Percentiles rank a stretch among this genome's conserved stretches.
Evolutionary conservation across 2,888 invertebrate species (phyloP).

Genomic region (Leucania comma): DNA sequence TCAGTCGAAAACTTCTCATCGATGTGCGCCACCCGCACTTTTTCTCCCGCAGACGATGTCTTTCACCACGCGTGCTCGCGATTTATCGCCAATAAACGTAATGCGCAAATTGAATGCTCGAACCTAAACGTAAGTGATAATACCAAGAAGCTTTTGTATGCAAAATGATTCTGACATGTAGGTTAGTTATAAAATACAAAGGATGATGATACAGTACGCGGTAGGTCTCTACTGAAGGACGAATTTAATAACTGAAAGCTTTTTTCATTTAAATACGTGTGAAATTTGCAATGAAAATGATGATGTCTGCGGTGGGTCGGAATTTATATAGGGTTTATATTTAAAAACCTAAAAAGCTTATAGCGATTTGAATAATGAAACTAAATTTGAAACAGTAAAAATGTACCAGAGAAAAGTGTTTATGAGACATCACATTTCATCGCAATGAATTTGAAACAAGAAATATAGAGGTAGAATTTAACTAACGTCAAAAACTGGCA

Average conservation of each 20-base stretch:
- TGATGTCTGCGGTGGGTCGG: slow-evolving; percentile 39
- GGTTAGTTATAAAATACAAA: slow-evolving; percentile 49
- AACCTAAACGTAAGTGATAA: slow-evolving; percentile 49
- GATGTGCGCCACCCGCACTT: slow-evolving; percentile 32
- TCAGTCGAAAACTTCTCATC: neutral
- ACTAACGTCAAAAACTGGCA: slow-evolving; percentile 21
- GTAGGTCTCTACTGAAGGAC: slow-evolving; percentile 45
- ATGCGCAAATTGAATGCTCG: slow-evolving; percentile 27
- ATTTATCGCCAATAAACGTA: slow-evolving; percentile 59
- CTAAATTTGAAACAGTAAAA: slow-evolving; percentile 21
- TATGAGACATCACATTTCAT: slow-evolving; percentile 13
- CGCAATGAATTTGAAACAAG: neutral
- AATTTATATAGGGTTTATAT: slow-evolving; percentile 33
- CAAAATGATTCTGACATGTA: slow-evolving; percentile 38
- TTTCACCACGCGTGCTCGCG: slow-evolving; percentile 43
- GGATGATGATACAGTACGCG: slow-evolving; percentile 39
- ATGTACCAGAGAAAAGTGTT: neutral
- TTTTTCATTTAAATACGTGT: slow-evolving; percentile 39
- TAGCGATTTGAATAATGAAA: slow-evolving; percentile 26
- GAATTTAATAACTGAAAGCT: slow-evolving; percentile 52
- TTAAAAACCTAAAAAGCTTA: slow-evolving; percentile 40
- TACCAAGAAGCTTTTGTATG: slow-evolving; percentile 50
- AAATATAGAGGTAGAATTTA: slow-evolving; percentile 7
- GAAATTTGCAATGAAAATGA: slow-evolving; percentile 38
- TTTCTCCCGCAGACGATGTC: slow-evolving; percentile 48